Percentiles rank a stretch among this genome's conserved stretches.
phyloP scores from a whole-genome alignment of 2,797 vertebrate genomes.

The Eurystomus glaucurus region DNA sequence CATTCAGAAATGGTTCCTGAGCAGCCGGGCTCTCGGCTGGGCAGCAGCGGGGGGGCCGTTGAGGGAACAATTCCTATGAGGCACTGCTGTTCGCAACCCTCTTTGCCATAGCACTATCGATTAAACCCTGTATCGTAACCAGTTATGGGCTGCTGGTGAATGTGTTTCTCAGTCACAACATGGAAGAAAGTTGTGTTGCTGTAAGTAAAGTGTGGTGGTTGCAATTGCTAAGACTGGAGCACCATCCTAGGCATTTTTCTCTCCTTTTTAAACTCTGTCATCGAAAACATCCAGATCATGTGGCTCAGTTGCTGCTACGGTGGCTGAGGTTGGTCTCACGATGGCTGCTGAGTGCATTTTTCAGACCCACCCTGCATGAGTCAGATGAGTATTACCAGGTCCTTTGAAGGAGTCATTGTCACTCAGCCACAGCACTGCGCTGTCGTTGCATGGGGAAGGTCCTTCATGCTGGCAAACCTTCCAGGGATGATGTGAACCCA shows the following conservation, averaged over 20 bases:
- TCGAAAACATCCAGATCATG: not conserved
- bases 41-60: not conserved
- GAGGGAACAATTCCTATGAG: accelerated
- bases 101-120: accelerated
- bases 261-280: conserved; percentile 14
- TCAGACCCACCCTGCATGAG: not conserved
- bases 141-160: not conserved
- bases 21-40: not conserved
- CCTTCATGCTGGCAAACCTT: not conserved
- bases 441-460: not conserved
- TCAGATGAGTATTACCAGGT: not conserved
- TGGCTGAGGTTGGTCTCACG: accelerated
- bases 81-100: not conserved
- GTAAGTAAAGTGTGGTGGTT: not conserved
- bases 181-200: not conserved
- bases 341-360: not conserved
- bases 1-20: accelerated
- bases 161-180: not conserved
- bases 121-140: not conserved
- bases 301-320: not conserved
- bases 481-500: conserved; percentile 20
- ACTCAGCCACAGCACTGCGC: not conserved
- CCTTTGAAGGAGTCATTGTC: not conserved
- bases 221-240: not conserved
- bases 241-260: not conserved